Conservation (phyloP, 2,797 vertebrate species). For the Schizothorax lantsangensis region DNA sequence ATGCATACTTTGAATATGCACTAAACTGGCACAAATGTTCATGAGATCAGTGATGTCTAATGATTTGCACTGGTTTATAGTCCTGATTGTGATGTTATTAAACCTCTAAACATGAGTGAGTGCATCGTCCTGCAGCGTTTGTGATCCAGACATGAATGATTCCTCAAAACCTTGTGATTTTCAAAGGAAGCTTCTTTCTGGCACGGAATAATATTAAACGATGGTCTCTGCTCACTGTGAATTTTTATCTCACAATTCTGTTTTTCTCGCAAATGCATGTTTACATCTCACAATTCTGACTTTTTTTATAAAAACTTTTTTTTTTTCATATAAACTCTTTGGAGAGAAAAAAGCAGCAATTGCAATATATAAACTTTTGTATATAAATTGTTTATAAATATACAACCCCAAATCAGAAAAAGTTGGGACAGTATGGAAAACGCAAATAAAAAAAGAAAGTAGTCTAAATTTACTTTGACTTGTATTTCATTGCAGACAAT, state of each 20-base stretch:
- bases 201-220: not conserved
- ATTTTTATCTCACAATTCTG: not conserved
- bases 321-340: not conserved
- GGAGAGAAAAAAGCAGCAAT: not conserved
- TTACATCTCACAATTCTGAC: not conserved
- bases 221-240: not conserved
- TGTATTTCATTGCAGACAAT: too few relatives aligned
- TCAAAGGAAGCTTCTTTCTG: not conserved
- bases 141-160: not conserved
- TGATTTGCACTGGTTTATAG: not conserved
- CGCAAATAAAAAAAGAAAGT: too few relatives aligned
- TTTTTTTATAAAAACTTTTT: too few relatives aligned
- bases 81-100: not conserved
- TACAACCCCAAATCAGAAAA: too few relatives aligned
- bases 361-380: not conserved
- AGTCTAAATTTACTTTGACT: too few relatives aligned
- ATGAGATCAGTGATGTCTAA: not conserved
- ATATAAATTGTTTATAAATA: too few relatives aligned
- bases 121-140: not conserved
- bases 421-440: too few relatives aligned
- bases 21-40: not conserved
- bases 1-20: slow-evolving; percentile 1
- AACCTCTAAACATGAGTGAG: not conserved
- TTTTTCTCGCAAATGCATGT: too few relatives aligned
- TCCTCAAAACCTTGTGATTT: not conserved